Base-by-base conservation (phyloP, 23 tunicate species). In the Phallusia fumigata region DNA sequence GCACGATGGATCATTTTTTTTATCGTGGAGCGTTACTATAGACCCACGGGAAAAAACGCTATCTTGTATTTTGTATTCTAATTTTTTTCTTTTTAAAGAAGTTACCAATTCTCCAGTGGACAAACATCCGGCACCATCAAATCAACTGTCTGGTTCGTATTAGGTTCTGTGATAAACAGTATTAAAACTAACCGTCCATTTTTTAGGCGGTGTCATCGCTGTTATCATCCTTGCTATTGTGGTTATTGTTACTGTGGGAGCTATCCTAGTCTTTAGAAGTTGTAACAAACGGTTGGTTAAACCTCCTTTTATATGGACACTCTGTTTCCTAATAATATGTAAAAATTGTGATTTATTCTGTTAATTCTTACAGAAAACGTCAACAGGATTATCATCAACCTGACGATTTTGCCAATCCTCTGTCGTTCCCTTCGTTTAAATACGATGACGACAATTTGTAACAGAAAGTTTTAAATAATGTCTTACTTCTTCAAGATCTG, bases 371-470 rank as follows among this genome's bases (percentile, higher is more conserved):
- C 36, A 85, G 91, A 26, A 82, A 82, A 69, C 86, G 91, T 19
- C 82, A 82, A 78, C 74, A 75, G 34, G 78, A 82, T 3, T 87
- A 87, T 40, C 86, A 82, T 28, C 91, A 87, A 65, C 91, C 91
- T 18, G 86, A 82, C 32, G 91, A 87, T 18, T 87, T 87, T 65
- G 79, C 18, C 31, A 87, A 87, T 65, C 91, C 91, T 2, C 75
- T 87, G 64, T 85, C 91, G 15, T 87, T 87, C 64, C 86, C 91
- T 45, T 76, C 86, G 6, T 82, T 76, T 33, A 87, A 87, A 51
- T 87, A 87, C 79, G 91, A 87, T 36, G 91, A 87, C 65, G 86
- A 87, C 65, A 87, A 77, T 82, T 64, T 87, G 78, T 87, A 53
- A 82, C 3, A 21, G 11, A 1, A 58, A 6, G 69, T 58, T 58